Percentiles rank a stretch among this genome's conserved stretches.
These are phyloP conservation scores for Drosophila silvestris DNA, from an alignment of 2,888 invertebrate genomes.

Conservation along the genomic window DNA sequence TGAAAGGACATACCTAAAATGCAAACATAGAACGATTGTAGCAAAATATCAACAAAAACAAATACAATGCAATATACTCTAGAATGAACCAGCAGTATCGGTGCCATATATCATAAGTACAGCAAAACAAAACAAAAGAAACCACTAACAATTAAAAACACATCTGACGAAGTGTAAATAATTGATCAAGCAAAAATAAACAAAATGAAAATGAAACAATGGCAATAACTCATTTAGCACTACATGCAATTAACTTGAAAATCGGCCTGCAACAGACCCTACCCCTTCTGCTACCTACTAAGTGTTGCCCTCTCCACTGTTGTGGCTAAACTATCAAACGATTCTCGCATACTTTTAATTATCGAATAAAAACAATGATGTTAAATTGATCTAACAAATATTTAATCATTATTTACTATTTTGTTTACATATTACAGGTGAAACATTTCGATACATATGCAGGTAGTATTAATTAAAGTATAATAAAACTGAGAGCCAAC, in stretches of 20 bases:
- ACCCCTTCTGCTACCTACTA: slow-evolving; percentile 8
- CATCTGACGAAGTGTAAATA: slow-evolving; percentile 38
- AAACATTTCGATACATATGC: neutral
- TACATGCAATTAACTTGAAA: slow-evolving; percentile 71
- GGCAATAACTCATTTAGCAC: slow-evolving; percentile 70
- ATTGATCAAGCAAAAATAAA: slow-evolving; percentile 41
- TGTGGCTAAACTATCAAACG: slow-evolving; percentile 18
- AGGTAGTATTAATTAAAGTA: slow-evolving; percentile 3
- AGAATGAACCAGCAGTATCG: no score
- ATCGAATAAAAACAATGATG: slow-evolving; percentile 69
- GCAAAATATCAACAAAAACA: slow-evolving; percentile 39
- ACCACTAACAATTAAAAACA: slow-evolving; percentile 35
- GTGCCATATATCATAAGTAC: no score
- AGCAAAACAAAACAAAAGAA: slow-evolving; percentile 29
- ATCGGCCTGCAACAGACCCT: slow-evolving; percentile 7
- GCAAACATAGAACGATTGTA: slow-evolving; percentile 49
- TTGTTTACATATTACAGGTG: no score
- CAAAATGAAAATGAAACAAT: slow-evolving; percentile 28
- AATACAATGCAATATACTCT: no score
- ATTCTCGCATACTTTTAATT: slow-evolving; percentile 61
- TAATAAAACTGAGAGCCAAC: neutral
- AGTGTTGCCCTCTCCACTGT: slow-evolving; percentile 26
- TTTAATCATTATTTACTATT: slow-evolving; percentile 14
- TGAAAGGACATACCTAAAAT: slow-evolving; percentile 15
- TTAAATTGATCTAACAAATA: slow-evolving; percentile 70